Evolutionary conservation across 2,113 vertebrate species (phyloP).

Genomic region (Caretta caretta): DNA sequence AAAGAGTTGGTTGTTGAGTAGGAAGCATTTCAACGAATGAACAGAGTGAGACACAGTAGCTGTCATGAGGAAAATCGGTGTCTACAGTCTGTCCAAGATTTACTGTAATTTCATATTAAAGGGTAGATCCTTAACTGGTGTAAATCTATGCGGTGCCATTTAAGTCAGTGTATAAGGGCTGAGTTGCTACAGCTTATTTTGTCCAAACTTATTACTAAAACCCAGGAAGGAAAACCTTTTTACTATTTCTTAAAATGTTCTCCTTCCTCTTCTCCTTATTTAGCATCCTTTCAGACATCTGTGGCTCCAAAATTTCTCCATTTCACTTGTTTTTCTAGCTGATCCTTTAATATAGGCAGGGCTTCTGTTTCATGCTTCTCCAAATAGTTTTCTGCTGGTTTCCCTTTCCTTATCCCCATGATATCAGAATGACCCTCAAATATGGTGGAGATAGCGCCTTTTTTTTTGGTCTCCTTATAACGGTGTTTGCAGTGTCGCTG

Average conservation of each 20-base stretch:
- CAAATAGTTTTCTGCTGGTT: neutral
- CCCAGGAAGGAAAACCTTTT: neutral
- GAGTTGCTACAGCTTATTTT: no score
- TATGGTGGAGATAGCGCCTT: neutral
- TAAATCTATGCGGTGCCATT: neutral
- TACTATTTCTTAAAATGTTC: neutral
- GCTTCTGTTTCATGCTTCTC: neutral
- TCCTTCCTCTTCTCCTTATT: neutral
- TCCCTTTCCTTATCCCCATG: neutral
- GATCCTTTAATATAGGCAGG: neutral
- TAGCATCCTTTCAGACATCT: neutral
- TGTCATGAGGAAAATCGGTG: neutral
- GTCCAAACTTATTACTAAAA: neutral
- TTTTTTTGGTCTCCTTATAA: neutral
- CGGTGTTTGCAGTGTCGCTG: neutral
- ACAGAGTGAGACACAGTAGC: neutral
- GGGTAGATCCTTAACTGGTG: neutral
- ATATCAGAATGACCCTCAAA: neutral
- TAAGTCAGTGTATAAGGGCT: neutral
- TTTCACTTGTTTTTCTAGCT: neutral
- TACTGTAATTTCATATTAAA: accelerated
- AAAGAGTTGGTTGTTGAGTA: neutral
- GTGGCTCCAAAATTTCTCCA: neutral
- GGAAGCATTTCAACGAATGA: neutral
- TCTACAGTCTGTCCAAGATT: neutral